phyloP scores from a whole-genome alignment of 2,888 invertebrate genomes.

The Rhingia campestris region DNA sequence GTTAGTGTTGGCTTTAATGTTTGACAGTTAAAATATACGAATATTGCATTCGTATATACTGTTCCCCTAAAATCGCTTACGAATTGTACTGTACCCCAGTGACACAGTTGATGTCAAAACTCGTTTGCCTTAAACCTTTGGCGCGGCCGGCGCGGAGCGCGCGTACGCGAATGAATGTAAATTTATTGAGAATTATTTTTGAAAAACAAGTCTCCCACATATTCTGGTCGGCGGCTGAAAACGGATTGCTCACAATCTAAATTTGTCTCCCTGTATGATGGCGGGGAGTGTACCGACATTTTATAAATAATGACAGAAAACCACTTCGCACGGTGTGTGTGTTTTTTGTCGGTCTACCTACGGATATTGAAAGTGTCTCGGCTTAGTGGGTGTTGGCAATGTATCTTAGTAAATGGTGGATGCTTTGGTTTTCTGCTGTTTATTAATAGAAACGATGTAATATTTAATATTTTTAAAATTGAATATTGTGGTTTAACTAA shows the following conservation, averaged over 20 bases:
- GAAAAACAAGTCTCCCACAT: constrained; percentile 60
- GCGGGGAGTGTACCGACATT: constrained; percentile 34
- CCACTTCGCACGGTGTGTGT: constrained; percentile 5
- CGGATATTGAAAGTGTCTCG: constrained; percentile 31
- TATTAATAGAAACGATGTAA: constrained; percentile 19
- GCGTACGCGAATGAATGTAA: constrained; percentile 11
- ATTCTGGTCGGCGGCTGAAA: constrained; percentile 27
- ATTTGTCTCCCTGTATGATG: constrained; percentile 36
- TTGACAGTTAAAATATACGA: background rate
- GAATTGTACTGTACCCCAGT: constrained; percentile 60
- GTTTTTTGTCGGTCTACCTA: constrained; percentile 18
- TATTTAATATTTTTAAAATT: constrained; percentile 3
- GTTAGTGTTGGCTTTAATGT: constrained; percentile 5
- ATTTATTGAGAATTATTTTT: constrained; percentile 41
- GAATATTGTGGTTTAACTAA: too few relatives aligned
- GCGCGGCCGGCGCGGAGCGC: background rate
- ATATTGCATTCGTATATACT: constrained; percentile 4
- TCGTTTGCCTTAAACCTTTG: constrained; percentile 62
- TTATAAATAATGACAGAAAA: constrained; percentile 39
- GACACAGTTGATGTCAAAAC: constrained; percentile 68
- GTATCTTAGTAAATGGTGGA: constrained; percentile 29
- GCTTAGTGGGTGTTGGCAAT: constrained; percentile 1
- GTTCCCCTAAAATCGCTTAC: constrained; percentile 13
- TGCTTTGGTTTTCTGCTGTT: constrained; percentile 28
- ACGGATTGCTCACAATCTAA: constrained; percentile 71